These are phyloP conservation scores for Ectemnius cavifrons DNA, from an alignment of 2,888 invertebrate species.

Conservation along the genomic window DNA sequence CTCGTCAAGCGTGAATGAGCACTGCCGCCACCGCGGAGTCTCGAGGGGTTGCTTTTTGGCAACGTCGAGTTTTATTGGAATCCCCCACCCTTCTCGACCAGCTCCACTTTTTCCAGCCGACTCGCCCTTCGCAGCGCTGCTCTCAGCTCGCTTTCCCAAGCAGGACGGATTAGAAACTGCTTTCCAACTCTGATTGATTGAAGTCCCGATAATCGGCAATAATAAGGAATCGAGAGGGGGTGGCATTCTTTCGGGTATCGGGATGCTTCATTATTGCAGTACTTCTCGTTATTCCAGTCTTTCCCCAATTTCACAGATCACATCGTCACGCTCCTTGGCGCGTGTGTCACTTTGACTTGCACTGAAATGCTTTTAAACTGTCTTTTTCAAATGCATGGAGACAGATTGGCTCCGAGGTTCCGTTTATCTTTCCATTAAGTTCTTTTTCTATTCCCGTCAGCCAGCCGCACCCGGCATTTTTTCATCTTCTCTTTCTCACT, in stretches of 20 bases:
- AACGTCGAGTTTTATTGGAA: constrained; percentile 9
- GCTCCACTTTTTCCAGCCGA: too few species aligned
- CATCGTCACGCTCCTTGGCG: background rate
- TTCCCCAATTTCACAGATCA: too few species aligned
- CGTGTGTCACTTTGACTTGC: constrained; percentile 45
- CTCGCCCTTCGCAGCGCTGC: too few species aligned
- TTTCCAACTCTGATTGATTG: too few species aligned
- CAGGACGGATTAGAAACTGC: too few species aligned
- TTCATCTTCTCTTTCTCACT: constrained; percentile 21
- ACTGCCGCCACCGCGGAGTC: background rate
- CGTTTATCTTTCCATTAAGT: constrained; percentile 29
- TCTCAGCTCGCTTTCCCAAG: too few species aligned
- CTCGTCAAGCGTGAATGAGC: background rate
- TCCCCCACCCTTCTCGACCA: background rate
- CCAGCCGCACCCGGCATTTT: too few species aligned
- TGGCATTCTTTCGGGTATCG: constrained; percentile 2
- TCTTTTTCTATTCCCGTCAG: constrained; percentile 20
- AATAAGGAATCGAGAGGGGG: background rate
- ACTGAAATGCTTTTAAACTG: constrained; percentile 57
- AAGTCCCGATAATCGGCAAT: too few species aligned
- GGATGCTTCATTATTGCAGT: constrained; percentile 17
- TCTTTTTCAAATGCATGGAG: constrained; percentile 37
- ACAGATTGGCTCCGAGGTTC: constrained; percentile 37
- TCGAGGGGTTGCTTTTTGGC: constrained; percentile 6
- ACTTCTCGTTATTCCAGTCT: constrained; percentile 1